Conservation (phyloP, 2,797 vertebrate genomes). For the Pampus argenteus region DNA sequence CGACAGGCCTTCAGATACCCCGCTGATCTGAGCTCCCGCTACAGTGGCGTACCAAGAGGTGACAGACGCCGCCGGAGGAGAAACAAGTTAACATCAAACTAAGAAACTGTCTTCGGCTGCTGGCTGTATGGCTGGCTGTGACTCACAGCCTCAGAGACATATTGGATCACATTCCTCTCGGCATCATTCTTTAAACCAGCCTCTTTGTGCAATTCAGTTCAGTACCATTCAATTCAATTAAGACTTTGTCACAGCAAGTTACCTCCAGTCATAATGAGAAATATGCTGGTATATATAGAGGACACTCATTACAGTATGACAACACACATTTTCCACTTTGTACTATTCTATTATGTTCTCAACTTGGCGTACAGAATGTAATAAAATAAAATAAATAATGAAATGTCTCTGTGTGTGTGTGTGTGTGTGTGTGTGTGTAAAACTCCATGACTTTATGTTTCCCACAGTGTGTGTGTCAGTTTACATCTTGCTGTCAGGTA, state of each 20-base stretch:
- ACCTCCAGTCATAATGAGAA: slow-evolving; percentile 48
- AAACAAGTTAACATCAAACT: slow-evolving; percentile 81
- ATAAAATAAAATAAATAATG: too few species aligned
- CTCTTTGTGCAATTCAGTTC: slow-evolving; percentile 49
- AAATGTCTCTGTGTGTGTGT: too few species aligned
- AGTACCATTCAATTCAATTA: slow-evolving; percentile 72
- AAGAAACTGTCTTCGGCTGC: slow-evolving; percentile 73
- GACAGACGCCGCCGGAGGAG: slow-evolving; percentile 77
- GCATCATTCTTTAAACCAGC: slow-evolving; percentile 60
- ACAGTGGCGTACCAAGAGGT: slow-evolving; percentile 71
- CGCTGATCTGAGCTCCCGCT: slow-evolving; percentile 68
- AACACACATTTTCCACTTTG: neutral
- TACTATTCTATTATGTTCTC: slow-evolving; percentile 2
- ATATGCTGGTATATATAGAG: slow-evolving; percentile 33
- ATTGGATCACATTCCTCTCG: slow-evolving; percentile 63
- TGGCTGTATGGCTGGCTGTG: slow-evolving; percentile 72
- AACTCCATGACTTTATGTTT: slow-evolving; percentile 48
- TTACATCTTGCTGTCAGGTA: slow-evolving; percentile 64
- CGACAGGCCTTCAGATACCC: slow-evolving; percentile 77
- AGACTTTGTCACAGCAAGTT: slow-evolving; percentile 68
- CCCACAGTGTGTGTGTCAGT: slow-evolving; percentile 63
- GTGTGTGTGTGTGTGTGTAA: slow-evolving; percentile 19
- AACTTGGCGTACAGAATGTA: slow-evolving; percentile 4
- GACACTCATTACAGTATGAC: slow-evolving; percentile 14
- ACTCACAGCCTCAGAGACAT: slow-evolving; percentile 69